Percentiles rank a stretch among this genome's conserved stretches.
Evolutionary conservation across 2,888 invertebrate species (phyloP).

Genomic region (Chalcosyrphus nemorum): DNA sequence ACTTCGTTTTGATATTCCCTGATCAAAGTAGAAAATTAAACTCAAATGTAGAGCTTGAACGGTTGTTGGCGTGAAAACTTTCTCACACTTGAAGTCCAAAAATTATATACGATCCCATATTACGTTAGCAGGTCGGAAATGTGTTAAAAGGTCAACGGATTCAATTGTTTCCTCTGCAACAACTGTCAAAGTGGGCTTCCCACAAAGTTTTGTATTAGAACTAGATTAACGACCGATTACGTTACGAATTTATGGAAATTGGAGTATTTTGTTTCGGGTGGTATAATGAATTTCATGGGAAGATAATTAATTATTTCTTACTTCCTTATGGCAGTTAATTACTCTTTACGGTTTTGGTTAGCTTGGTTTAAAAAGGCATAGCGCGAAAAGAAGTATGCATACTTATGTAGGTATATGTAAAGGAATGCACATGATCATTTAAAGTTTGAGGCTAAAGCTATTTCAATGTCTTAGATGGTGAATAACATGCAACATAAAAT

Average conservation of each 20-base stretch:
- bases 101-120: not conserved
- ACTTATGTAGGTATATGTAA: not conserved
- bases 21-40: not conserved
- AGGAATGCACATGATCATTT: not conserved
- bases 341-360: not conserved
- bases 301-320: constrained; percentile 7
- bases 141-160: constrained; percentile 42
- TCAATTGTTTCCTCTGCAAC: constrained; percentile 33
- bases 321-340: constrained; percentile 17
- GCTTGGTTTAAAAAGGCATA: not conserved
- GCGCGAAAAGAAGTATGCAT: not conserved
- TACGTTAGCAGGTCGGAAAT: constrained; percentile 45
- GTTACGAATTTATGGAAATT: constrained; percentile 20
- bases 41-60: too few relatives aligned
- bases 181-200: constrained; percentile 27
- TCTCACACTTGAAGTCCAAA: constrained; percentile 54
- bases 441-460: not conserved
- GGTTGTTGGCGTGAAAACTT: not conserved
- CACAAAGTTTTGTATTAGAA: constrained; percentile 36
- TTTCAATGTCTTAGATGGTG: not conserved
- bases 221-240: constrained; percentile 34
- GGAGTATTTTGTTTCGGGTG: not conserved
- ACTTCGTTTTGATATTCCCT: not conserved
- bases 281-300: constrained; percentile 3
- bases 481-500: not conserved